A percentile compares a stretch with the other conserved stretches of the same genome.
These are phyloP conservation scores for Allobates femoralis DNA, from an alignment of 2,797 vertebrate genomes.

Conservation along the genomic window DNA sequence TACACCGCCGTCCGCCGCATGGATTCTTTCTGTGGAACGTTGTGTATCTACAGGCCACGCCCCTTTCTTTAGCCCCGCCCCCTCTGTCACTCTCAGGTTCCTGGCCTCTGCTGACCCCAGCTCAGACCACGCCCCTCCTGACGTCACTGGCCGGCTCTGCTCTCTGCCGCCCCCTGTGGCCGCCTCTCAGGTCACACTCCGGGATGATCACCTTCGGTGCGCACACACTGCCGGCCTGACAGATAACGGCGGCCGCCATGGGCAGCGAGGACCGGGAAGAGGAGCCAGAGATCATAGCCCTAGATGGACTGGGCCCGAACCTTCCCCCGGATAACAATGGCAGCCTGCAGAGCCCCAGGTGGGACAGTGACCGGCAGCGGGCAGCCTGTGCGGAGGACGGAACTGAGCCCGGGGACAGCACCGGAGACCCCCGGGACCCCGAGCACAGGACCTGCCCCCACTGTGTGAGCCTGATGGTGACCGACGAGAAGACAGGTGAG, in stretches of 20 bases:
- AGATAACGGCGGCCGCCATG: constrained; percentile 36
- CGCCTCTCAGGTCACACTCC: background rate
- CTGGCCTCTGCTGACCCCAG: too few relatives aligned
- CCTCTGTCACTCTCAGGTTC: too few relatives aligned
- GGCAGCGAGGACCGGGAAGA: constrained; percentile 48
- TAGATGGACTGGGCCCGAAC: background rate
- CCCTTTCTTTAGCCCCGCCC: too few relatives aligned
- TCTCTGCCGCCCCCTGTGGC: constrained; percentile 42
- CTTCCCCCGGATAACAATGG: background rate
- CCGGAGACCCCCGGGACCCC: constrained; percentile 10
- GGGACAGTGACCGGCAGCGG: background rate
- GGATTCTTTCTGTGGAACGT: background rate
- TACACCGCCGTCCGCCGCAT: too few relatives aligned
- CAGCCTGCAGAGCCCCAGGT: background rate
- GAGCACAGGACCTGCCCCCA: background rate
- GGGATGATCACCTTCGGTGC: background rate
- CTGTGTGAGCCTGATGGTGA: constrained; percentile 40
- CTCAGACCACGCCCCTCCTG: constrained; percentile 12
- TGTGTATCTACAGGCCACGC: too few relatives aligned
- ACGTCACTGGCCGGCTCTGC: background rate
- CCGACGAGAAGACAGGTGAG: constrained; percentile 52
- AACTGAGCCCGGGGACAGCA: background rate
- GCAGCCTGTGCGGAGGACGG: background rate
- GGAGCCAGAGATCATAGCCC: constrained; percentile 20
- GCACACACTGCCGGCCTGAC: background rate